Evolutionary conservation across 1,140 invertebrate species (phyloP), one percentile per base, ranked within the genome.

Genomic region (Panonychus citri): DNA sequence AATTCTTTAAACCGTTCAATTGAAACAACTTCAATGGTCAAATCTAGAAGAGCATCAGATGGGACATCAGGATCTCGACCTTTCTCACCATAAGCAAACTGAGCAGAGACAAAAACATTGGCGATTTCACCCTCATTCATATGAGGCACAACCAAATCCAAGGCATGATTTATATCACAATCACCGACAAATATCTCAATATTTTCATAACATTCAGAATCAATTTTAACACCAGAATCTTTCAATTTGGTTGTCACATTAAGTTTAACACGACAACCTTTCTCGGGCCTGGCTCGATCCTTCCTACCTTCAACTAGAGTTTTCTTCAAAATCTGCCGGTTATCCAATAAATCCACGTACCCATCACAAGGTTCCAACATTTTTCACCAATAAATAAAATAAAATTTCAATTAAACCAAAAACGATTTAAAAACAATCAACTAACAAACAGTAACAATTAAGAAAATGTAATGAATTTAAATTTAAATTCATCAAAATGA

Each of bases 41-140:
- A 79, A 12, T 67, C 64, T 27, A 85, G 66, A 25, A 66, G 74
- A 13, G 77, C 65, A 69, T 80, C 69, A 30, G 76, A 66, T 55
- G 81, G 81, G 62, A 87, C 75, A 40, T 76, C 68, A 40, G 77
- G 78, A 50, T 62, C 68, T 64, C 62, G 64, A 49, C 70, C 70
- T 24, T 57, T 30, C 27, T 57, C 51, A 37, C 69, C 68, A 65
- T 67, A 71, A 26, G 66, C 69, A 64, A 66, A 68, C 60, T 64
- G 73, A 10, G 84, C 70, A 60, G 77, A 73, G 55, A 86, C 71
- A 65, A 76, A 71, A 39, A 89, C 64, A 64, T 78, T 67, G 54
- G 81, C 77, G 59, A 74, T 68, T 74, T 91, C 86, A 12, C 77
- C 79, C 62, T 78, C 70, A 66, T 85, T 77, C 86, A 91, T 89